Base-by-base conservation (phyloP, 2,888 invertebrate species). In the Barypeithes pellucidus region DNA sequence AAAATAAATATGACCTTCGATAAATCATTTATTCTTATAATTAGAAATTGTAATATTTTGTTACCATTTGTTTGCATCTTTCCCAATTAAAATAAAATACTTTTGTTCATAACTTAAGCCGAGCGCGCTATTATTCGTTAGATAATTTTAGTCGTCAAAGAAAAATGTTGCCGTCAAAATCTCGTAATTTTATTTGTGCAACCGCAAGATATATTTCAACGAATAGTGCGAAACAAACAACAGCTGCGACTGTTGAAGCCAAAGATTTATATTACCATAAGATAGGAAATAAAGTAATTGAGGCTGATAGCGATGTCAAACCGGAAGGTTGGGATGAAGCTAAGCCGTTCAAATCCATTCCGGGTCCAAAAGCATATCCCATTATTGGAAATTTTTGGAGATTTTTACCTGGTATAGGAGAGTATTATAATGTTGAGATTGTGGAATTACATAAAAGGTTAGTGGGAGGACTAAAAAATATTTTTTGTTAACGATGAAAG, bases 291-390 rank as follows among this genome's bases (percentile, higher is more conserved):
- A 43, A 57, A 20, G 63, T 43, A 4, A 41, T 7, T 52, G 8
- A 61, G 24, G 11, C 39, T 2, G 59, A 66, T 1, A n/a, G 8
- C 18, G 71, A 79, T 12, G 65, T 63, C 1, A 80, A 78, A 69
- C 82, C 81, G 12, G 67, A 68, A n/a, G 80, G 77, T 8, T 83
- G 83, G 83, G 77, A 81, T 20, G 66, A 77, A 5, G 82, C 83
- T 0, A 69, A 73, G 62, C 82, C 82, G 0, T 82, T 78, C 59
- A 72, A 78, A 16, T 52, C 52, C 3, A 74, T 83, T 43, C 83
- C 83, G 24, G 82, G 83, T 1, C 82, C 82, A 7, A 82, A 81
- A 74, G 80, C 82, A 2, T n/a, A 80, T n/a, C 83, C 83, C 0
- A 29, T 83, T 20, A 52, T 83, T 16, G 84, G 84, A 29, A 84